Evolutionary conservation across 2,113 vertebrate species (phyloP), one percentile per base, ranked within the genome.

Genomic region (Mesoclemmys tuberculata): DNA sequence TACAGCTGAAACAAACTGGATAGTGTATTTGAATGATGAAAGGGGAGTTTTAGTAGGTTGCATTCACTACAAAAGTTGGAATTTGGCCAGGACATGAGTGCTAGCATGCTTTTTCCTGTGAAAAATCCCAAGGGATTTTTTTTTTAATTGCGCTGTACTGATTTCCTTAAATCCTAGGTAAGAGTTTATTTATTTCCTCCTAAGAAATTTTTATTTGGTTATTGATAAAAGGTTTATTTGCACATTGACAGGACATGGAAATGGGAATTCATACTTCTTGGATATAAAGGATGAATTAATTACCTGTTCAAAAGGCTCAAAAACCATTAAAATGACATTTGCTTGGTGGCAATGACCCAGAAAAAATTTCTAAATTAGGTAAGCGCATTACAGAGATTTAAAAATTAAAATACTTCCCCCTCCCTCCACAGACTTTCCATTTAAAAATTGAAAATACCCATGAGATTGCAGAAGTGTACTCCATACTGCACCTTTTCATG

Each of bases 391-490:
- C 0, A 1, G 61, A 91, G 44, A 31, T 55, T 92, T 91, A 90
- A 92, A 88, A 82, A 75, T 80, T 84, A 81, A 82, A 88, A 82
- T 44, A 10, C 2, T 79, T n/a, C 55, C 48, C 49, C 22, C 54
- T 46, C 64, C 75, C 56, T 89, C 29, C 92, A 82, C 82, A 74
- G 13, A 31, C 4, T 38, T 61, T 80, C 52, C 18, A 80, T 54
- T 92, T 84, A 93, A 96, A 97, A 94, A 94, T 82, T 91, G 85
- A 84, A 94, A 31, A 75, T 88, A 68, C 10, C 56, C 52, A 52
- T 85, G 52, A 90, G 87, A 94, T 94, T 64, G 87, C 89, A 94
- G 21, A 95, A 90, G 68, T 26, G 80, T 48, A 79, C 54, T 92
- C 41, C 49, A 84, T 27, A 1, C 83, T 64, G 80, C 95, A 93